phyloP scores from a whole-genome alignment of 2,113 vertebrate species.

The Hippopotamus amphibius region DNA sequence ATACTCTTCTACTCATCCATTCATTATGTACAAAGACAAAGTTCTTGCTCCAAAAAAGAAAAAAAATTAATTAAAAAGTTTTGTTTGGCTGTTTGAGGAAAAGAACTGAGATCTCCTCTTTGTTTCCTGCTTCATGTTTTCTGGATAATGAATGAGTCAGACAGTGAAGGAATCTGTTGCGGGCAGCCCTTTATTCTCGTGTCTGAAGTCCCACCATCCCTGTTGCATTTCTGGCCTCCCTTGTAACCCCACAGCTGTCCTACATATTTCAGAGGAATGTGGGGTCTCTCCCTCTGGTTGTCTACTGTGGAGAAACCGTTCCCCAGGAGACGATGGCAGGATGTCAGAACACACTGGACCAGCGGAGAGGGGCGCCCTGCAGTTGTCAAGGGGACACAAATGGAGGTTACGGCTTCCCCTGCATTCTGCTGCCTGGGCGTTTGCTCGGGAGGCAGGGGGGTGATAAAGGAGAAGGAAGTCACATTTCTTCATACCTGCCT shows the following conservation, averaged over 20 bases:
- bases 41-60: neutral
- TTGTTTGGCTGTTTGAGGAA: neutral
- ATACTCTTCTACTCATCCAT: neutral
- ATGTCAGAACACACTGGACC: neutral
- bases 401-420: neutral
- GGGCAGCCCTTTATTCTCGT: neutral
- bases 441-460: neutral
- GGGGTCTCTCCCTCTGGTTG: conserved; percentile 19
- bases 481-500: conserved; percentile 57
- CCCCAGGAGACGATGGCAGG: neutral
- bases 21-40: neutral
- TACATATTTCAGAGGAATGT: conserved; percentile 44
- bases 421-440: neutral
- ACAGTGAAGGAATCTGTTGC: neutral
- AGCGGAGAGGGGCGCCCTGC: accelerated
- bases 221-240: neutral
- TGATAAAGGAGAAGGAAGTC: neutral
- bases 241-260: conserved; percentile 66
- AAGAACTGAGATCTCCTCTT: neutral
- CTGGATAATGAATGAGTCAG: neutral
- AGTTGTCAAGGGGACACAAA: conserved; percentile 18
- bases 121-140: neutral
- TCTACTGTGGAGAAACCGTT: conserved; percentile 39
- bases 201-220: neutral
- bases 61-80: neutral